Conservation (phyloP, 2,113 vertebrate species). For the Anhinga rufa region DNA sequence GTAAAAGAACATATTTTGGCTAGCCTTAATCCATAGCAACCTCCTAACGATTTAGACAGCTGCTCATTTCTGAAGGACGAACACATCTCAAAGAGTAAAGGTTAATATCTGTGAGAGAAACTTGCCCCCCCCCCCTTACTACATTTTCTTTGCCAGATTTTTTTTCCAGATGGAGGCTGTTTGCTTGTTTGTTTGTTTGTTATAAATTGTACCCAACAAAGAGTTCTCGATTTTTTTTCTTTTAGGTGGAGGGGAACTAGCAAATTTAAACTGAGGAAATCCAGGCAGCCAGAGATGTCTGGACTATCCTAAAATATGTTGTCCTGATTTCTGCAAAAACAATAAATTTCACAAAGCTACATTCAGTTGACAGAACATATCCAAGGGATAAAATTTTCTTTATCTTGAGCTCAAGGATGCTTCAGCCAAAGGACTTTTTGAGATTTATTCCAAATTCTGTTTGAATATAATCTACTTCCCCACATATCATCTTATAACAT, state of each 20-base stretch:
- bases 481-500: not conserved
- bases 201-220: not conserved
- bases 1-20: constrained; percentile 47
- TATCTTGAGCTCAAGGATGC: constrained; percentile 1
- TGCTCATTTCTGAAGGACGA: constrained; percentile 62
- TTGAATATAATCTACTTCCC: not conserved
- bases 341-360: not conserved
- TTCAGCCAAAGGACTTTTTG: not conserved
- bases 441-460: not conserved
- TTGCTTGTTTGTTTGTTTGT: not conserved
- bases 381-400: not conserved
- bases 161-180: not conserved
- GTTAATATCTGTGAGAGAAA: constrained; percentile 22
- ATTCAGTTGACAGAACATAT: not conserved
- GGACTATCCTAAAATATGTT: not conserved
- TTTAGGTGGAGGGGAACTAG: not conserved
- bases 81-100: constrained; percentile 59
- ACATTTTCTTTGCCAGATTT: not conserved
- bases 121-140: not conserved
- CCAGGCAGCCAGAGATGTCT: not conserved
- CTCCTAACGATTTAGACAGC: constrained; percentile 77
- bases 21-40: constrained; percentile 66
- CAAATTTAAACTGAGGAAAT: not conserved
- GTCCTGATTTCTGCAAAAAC: not conserved
- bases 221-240: not conserved